Evolutionary conservation across 2,113 vertebrate species (phyloP).

Genomic region (Sturnus vulgaris): DNA sequence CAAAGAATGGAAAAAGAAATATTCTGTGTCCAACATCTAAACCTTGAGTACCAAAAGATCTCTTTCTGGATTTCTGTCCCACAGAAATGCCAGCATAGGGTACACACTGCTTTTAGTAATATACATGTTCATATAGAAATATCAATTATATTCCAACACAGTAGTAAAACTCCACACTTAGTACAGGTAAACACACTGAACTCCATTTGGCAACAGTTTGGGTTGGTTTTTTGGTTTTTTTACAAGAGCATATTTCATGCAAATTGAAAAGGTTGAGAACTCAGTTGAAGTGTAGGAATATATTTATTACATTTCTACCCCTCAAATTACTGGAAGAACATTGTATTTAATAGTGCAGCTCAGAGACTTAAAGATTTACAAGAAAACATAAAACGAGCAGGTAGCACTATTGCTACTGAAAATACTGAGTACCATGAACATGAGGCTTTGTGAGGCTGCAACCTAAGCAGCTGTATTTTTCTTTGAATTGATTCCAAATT

Average conservation of each 20-base stretch:
- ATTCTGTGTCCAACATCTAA: background rate
- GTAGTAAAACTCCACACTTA: background rate
- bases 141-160: background rate
- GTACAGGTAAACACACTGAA: background rate
- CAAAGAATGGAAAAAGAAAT: background rate
- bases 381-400: background rate
- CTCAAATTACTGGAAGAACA: background rate
- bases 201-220: background rate
- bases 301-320: background rate
- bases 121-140: background rate
- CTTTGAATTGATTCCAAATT: background rate
- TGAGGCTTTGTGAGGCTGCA: background rate
- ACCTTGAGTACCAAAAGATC: background rate
- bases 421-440: background rate
- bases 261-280: background rate
- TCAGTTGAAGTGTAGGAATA: background rate
- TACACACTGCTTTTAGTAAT: background rate
- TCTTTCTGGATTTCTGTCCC: background rate
- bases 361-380: background rate
- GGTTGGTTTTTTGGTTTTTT: background rate
- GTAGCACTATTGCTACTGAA: background rate
- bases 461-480: background rate
- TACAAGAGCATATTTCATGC: background rate
- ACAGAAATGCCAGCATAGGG: background rate
- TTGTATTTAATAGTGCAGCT: background rate